Evolutionary conservation across 2,797 vertebrate genomes (phyloP), one percentile per base, ranked within the genome.

Genomic region (Megaceryle alcyon): DNA sequence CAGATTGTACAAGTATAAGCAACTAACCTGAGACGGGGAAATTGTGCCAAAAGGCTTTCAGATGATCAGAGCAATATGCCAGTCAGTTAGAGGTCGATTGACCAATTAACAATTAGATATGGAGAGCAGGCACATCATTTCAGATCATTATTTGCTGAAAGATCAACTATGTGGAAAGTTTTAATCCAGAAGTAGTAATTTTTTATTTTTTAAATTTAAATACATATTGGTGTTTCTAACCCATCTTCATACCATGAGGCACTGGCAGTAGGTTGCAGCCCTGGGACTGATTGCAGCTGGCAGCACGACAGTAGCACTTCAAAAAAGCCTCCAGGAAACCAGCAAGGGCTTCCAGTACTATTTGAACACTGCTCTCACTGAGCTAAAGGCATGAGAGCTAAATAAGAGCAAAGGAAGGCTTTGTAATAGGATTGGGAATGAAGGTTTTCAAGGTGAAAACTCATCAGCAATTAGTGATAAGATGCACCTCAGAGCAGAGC

Each of bases 31-130:
- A 82, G 93, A 75, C 0, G 28, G 9, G 75, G 81, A 63, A 80
- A 5, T 4, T 1, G 3, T 84, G 92, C 95, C 95, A 94, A 68
- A 69, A 92, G 86, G 92, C 82, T 82, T 83, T 91, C 94, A 89
- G 93, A 87, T 91, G 90, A 93, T 92, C 82, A 54, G 79, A 95
- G 92, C 95, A 96, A 94, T 90, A 87, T 94, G 95, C 81, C 88
- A 95, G 90, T 87, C 86, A 59, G 81, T 77, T 92, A 93, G 96
- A 94, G 94, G 94, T 90, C 90, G 83, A 94, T 84, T 95, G 93
- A 94, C 93, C 96, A 93, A 95, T 95, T 93, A 96, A 70, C 94
- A 51, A 88, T 94, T 78, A 90, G 86, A 80, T 82, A 37, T 82
- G 93, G 90, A 95, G 75, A 78, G 75, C 56, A 2, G 91, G 69